Percentiles rank a stretch among this genome's conserved stretches.
These are phyloP conservation scores for Euproctis similis DNA, from an alignment of 2,888 invertebrate genomes.

Conservation along the genomic window DNA sequence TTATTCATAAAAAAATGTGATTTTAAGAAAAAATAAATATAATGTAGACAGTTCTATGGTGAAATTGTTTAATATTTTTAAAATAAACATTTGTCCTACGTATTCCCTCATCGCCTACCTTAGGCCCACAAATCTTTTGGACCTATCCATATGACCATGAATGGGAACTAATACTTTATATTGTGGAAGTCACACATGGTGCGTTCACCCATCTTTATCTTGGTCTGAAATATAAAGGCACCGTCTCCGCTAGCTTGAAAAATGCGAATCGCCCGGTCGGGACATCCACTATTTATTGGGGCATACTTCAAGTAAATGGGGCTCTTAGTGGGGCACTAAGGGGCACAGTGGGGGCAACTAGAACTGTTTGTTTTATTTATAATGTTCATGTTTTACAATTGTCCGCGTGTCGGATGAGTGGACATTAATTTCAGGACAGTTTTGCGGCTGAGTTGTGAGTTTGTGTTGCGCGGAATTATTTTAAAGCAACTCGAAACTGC, in stretches of 20 bases:
- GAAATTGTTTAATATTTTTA: no score
- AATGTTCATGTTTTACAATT: constrained; percentile 24
- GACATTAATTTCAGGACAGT: constrained; percentile 1
- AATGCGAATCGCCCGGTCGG: constrained; percentile 30
- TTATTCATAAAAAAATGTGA: no score
- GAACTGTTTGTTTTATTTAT: constrained; percentile 41
- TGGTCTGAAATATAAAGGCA: constrained; percentile 24
- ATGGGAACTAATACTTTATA: constrained; percentile 19
- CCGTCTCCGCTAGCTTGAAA: constrained; percentile 36
- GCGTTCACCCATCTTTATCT: constrained; percentile 23
- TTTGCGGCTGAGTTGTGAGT: constrained; percentile 1
- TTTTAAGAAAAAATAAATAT: no score
- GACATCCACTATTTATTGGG: constrained; percentile 47
- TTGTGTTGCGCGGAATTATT: constrained; percentile 1
- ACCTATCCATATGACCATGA: no score
- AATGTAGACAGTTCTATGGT: no score
- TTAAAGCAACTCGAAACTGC: constrained; percentile 1
- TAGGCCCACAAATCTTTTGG: no score
- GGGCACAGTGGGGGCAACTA: constrained; percentile 10
- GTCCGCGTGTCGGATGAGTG: constrained; percentile 5
- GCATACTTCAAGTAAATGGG: constrained; percentile 52
- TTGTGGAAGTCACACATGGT: constrained; percentile 16
- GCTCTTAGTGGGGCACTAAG: constrained; percentile 33
- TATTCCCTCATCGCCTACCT: no score
- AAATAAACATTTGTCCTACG: no score